A percentile compares a stretch with the other conserved stretches of the same genome.
phyloP scores from a whole-genome alignment of 2,113 vertebrate genomes.

The Oxygymnocypris stewartii region DNA sequence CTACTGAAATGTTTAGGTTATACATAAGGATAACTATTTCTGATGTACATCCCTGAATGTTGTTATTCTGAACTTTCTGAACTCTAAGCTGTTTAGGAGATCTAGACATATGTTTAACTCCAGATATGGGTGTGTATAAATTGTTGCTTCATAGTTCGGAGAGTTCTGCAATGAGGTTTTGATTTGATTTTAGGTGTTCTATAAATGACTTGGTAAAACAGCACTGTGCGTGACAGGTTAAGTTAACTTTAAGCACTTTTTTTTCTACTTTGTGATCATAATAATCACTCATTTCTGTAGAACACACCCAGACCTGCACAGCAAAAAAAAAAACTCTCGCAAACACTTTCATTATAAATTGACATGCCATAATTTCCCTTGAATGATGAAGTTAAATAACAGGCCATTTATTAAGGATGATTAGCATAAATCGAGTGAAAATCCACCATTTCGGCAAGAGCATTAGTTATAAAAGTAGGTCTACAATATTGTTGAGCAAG shows the following conservation, averaged over 20 bases:
- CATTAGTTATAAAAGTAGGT: constrained; percentile 1
- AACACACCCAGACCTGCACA: constrained; percentile 40
- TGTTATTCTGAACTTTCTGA: constrained; percentile 66
- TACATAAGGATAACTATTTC: not conserved
- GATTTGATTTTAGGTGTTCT: constrained; percentile 45
- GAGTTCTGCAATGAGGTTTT: constrained; percentile 62
- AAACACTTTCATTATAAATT: constrained; percentile 36
- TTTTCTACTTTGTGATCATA: constrained; percentile 56
- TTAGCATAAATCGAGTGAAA: constrained; percentile 52
- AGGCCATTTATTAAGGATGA: constrained; percentile 36
- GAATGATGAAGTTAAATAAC: constrained; percentile 41
- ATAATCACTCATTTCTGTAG: constrained; percentile 57
- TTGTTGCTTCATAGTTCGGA: constrained; percentile 37
- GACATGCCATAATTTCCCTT: constrained; percentile 49
- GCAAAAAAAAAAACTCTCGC: not conserved
- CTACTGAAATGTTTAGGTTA: not conserved
- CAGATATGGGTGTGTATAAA: constrained; percentile 59
- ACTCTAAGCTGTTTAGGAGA: constrained; percentile 55
- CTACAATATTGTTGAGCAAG: constrained; percentile 1
- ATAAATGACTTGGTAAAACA: constrained; percentile 34
- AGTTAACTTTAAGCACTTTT: constrained; percentile 48
- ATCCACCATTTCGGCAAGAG: constrained; percentile 7
- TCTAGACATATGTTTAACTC: constrained; percentile 56
- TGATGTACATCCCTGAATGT: constrained; percentile 44
- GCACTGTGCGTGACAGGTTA: constrained; percentile 39